phyloP scores from a whole-genome alignment of 2,113 vertebrate genomes.

The Trinectes maculatus region DNA sequence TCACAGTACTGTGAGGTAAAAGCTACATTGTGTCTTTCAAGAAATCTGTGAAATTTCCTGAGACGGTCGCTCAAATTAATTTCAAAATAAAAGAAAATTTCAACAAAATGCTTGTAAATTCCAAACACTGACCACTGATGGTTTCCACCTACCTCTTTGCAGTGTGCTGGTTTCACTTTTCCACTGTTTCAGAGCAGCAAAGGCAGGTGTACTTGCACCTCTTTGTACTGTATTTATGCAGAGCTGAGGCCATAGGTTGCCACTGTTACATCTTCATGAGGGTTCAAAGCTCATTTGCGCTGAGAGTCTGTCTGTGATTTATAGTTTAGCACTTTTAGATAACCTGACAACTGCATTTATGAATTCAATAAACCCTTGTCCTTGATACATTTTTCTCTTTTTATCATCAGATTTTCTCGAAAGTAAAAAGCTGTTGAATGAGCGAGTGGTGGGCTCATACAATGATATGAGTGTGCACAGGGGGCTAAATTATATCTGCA shows the following conservation, averaged over 20 bases:
- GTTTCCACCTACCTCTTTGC: conserved; percentile 53
- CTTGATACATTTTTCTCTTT: too few species aligned
- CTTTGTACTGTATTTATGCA: not conserved
- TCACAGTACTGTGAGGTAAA: not conserved
- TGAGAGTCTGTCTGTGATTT: not conserved
- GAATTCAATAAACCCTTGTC: not conserved
- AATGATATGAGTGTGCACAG: too few species aligned
- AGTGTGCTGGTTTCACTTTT: conserved; percentile 40
- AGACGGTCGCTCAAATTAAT: not conserved
- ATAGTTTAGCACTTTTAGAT: conserved; percentile 1
- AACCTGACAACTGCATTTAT: not conserved
- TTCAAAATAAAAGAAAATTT: conserved; percentile 25
- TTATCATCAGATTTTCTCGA: too few species aligned
- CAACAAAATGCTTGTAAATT: conserved; percentile 14
- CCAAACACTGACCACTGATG: not conserved
- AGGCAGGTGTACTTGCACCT: not conserved
- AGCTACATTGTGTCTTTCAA: not conserved
- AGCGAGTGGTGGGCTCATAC: too few species aligned
- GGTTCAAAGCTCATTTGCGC: conserved; percentile 42
- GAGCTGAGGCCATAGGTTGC: conserved; percentile 16
- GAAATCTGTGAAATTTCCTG: conserved; percentile 26
- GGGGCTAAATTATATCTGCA: too few species aligned
- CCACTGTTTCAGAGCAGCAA: not conserved
- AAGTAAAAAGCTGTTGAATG: too few species aligned
- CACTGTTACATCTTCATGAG: not conserved